Evolutionary conservation across 2,113 vertebrate genomes (phyloP), one percentile per base, ranked within the genome.

Genomic region (Mustela nigripes): DNA sequence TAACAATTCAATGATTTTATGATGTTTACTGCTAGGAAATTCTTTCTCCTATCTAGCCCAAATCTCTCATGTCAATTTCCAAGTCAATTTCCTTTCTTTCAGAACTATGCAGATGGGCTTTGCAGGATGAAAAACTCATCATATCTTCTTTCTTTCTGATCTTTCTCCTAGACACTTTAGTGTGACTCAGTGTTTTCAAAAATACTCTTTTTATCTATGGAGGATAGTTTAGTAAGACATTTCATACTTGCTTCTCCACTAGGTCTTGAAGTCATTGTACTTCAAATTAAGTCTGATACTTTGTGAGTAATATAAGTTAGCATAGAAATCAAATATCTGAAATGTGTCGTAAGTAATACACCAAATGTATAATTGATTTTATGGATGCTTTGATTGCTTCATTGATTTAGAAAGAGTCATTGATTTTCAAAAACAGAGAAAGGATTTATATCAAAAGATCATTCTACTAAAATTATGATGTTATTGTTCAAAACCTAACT

Each of bases 361-460:
- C 63, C 63, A 82, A 65, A 36, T 48, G 21, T 50, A 86, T 48
- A 21, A 79, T 80, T 69, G 24, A 39, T 62, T 88, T 92, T 63
- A 73, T 45, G 9, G 33, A 90, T 90, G 28, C 16, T 36, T 85
- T 26, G 63, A 67, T 33, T 33, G 24, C 53, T 69, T 89, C 81
- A 85, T 80, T 86, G 73, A 80, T 79, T 86, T 82, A 63, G n/a
- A 87, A 63, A 71, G 45, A 93, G 33, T 1, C 14, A 71, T 56
- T 94, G 56, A 89, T 50, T 81, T 96, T 89, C 62, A 82, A 80
- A 78, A 94, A 36, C 48, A 91, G 12, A 80, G 26, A n/a, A 86
- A 91, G 0, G n/a, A 89, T 89, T 76, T 89, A 58, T 76, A 42
- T 60, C 6, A 92, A 74, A 89, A 76, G 22, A 45, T 65, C 18